Evolutionary conservation across 2,888 invertebrate species (phyloP).

Genomic region (Epinotia brunnichana): DNA sequence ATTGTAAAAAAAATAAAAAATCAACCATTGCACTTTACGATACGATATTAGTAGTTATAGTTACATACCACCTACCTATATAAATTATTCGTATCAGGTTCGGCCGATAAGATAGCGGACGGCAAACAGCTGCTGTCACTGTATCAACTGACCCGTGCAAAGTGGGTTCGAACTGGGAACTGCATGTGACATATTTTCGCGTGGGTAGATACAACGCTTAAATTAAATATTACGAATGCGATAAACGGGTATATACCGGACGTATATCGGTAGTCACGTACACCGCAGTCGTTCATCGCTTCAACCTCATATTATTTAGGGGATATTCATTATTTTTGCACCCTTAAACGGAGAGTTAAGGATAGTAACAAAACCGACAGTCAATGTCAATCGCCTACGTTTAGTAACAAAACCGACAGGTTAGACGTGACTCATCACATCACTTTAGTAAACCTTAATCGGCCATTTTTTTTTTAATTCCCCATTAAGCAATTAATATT

Average conservation of each 20-base stretch:
- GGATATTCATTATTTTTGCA: too few relatives aligned
- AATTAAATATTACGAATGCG: slow-evolving; percentile 42
- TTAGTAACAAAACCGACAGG: too few relatives aligned
- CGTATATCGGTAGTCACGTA: slow-evolving; percentile 25
- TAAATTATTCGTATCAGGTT: slow-evolving; percentile 48
- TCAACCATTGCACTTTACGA: slow-evolving; percentile 19
- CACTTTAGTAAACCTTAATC: too few relatives aligned
- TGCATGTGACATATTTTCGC: slow-evolving; percentile 34
- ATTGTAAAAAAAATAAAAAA: too few relatives aligned
- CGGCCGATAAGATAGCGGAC: slow-evolving; percentile 55
- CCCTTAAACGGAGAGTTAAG: too few relatives aligned
- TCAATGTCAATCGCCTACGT: too few relatives aligned
- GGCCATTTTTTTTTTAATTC: too few relatives aligned
- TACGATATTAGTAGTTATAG: slow-evolving; percentile 33
- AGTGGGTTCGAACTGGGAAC: slow-evolving; percentile 19
- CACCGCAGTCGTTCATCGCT: slow-evolving; percentile 39
- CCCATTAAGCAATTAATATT: slow-evolving; percentile 30
- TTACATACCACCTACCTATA: slow-evolving; percentile 38
- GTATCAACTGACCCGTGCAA: slow-evolving; percentile 53
- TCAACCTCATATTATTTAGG: slow-evolving; percentile 44
- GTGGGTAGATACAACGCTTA: slow-evolving; percentile 16
- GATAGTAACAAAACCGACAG: too few relatives aligned
- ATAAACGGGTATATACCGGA: slow-evolving; percentile 45
- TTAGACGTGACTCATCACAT: too few relatives aligned
- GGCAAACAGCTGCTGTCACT: slow-evolving; percentile 57